Percentiles rank a stretch among this genome's conserved stretches.
phyloP scores from a whole-genome alignment of 2,888 invertebrate species.

The Eulithis testata region DNA sequence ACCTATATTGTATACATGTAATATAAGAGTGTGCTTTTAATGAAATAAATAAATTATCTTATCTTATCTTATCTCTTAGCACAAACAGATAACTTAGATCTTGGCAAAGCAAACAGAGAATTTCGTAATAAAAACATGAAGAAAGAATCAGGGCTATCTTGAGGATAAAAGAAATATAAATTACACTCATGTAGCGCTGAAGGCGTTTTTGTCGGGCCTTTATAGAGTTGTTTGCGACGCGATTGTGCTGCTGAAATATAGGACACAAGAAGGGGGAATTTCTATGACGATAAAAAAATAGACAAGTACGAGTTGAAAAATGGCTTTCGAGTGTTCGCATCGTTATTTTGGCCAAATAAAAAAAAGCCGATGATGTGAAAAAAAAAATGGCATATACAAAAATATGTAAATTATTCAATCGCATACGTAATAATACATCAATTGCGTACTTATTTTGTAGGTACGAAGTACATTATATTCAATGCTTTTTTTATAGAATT shows the following conservation, averaged over 20 bases:
- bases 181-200: conserved; percentile 32
- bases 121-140: conserved; percentile 30
- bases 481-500: too few species aligned
- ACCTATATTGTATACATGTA: too few species aligned
- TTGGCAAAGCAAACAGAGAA: conserved; percentile 29
- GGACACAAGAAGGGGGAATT: conserved; percentile 42
- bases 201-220: conserved; percentile 41
- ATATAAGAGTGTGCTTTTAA: too few species aligned
- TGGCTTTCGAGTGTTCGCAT: neutral
- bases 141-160: conserved; percentile 29
- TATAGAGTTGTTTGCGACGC: conserved; percentile 66
- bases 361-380: neutral
- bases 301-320: neutral
- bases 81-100: conserved; percentile 22
- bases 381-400: too few species aligned
- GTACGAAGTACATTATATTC: too few species aligned
- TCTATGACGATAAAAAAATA: conserved; percentile 41
- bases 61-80: neutral
- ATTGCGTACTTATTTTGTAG: too few species aligned
- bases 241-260: conserved; percentile 55
- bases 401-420: too few species aligned
- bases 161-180: conserved; percentile 34
- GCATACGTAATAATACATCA: too few species aligned
- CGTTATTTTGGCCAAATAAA: neutral
- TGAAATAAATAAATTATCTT: too few species aligned